These are phyloP conservation scores for Drosophila diplacantha DNA, from an alignment of 2,888 invertebrate genomes.

Conservation along the genomic window DNA sequence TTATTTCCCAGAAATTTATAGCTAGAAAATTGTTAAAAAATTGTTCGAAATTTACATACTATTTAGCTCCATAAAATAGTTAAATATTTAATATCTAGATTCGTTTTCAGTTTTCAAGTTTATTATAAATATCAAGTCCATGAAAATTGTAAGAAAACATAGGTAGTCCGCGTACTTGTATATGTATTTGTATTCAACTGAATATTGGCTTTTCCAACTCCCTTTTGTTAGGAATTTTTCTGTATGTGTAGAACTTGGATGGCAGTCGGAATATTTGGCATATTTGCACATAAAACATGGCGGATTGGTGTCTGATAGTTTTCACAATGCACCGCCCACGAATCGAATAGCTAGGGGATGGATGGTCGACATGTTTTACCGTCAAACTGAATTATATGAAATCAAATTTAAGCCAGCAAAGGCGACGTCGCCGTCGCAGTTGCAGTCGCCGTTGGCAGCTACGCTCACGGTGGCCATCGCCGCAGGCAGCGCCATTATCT, in stretches of 20 bases:
- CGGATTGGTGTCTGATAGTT: slow-evolving; percentile 28
- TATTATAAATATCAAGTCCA: neutral
- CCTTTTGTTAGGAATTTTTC: neutral
- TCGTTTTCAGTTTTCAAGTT: neutral
- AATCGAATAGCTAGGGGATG: neutral
- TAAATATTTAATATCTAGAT: neutral
- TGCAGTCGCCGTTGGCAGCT: slow-evolving; percentile 15
- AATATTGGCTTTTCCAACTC: neutral
- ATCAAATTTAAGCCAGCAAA: slow-evolving; percentile 42
- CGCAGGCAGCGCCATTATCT: slow-evolving; percentile 53
- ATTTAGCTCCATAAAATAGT: neutral
- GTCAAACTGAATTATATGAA: slow-evolving; percentile 42
- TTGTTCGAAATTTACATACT: no score
- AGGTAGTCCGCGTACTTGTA: no score
- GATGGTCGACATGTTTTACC: slow-evolving; percentile 33
- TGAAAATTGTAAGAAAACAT: neutral
- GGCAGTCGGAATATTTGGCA: slow-evolving; percentile 21
- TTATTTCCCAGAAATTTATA: neutral
- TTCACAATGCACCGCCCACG: slow-evolving; percentile 4
- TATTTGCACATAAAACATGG: slow-evolving; percentile 35
- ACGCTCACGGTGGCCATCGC: slow-evolving; percentile 34
- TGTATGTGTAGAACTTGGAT: neutral
- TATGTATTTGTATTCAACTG: neutral
- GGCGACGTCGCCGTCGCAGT: slow-evolving; percentile 19
- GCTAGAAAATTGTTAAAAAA: neutral